Conservation (phyloP, 1,140 invertebrate genomes). For the Musca domestica region DNA sequence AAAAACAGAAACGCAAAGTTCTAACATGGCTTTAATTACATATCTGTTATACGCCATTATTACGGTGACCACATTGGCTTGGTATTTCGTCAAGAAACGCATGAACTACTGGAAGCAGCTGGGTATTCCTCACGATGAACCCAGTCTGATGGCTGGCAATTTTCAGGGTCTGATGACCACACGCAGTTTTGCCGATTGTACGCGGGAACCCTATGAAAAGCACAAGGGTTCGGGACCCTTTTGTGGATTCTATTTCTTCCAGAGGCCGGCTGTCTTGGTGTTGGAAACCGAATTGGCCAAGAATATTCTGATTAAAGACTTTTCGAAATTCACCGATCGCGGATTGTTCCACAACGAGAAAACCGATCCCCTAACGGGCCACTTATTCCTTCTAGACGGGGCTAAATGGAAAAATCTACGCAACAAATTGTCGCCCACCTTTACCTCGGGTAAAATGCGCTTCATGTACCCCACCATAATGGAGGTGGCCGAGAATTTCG, state of each 20-base stretch:
- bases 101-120: constrained; percentile 18
- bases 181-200: not conserved
- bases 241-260: constrained; percentile 38
- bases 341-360: constrained; percentile 56
- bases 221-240: constrained; percentile 52
- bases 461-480: constrained; percentile 55
- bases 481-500: constrained; percentile 45
- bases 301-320: constrained; percentile 49
- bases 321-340: constrained; percentile 47
- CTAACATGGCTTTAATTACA: not conserved
- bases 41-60: not conserved
- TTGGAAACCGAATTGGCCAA: constrained; percentile 43
- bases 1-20: not conserved
- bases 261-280: constrained; percentile 28
- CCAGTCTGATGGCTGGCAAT: constrained; percentile 6
- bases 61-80: not conserved
- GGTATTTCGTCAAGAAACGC: constrained; percentile 14
- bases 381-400: constrained; percentile 56
- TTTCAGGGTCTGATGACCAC: not conserved
- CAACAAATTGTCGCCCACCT: constrained; percentile 58
- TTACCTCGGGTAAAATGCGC: constrained; percentile 62
- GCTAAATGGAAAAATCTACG: constrained; percentile 59
- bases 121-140: constrained; percentile 17
- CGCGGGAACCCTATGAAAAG: not conserved
- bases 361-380: constrained; percentile 57